Evolutionary conservation across 2,113 vertebrate species (phyloP), one percentile per base, ranked within the genome.

Genomic region (Melanerpes aurifrons): DNA sequence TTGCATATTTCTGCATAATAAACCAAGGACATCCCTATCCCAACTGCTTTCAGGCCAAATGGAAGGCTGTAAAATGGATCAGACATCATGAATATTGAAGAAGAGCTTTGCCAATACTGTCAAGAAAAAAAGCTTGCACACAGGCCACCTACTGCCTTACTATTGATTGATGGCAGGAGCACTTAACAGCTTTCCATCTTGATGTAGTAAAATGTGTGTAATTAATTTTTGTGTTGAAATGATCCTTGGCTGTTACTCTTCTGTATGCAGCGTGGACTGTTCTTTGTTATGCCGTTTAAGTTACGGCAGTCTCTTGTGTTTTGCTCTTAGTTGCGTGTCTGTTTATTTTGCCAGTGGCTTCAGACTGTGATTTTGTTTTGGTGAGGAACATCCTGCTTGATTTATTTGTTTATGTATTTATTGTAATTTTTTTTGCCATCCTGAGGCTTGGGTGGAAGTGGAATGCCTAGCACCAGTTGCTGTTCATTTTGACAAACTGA

Each of bases 181-280:
- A 4, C 35, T 94, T 86, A 31, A 77, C 84, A 80, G 20, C 58
- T 72, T 94, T 86, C 62, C 15, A 14, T 92, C 45, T 71, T 77
- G 54, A 48, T 80, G 37, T 47, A 79, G 78, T 67, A 79, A 79
- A 79, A 73, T 53, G 21, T 35, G 62, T 61, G 57, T 73, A 79
- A 59, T 70, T 76, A 69, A 62, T 82, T 12, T 67, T 87, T 74
- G 21, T 57, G 32, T 32, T 84, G n/a, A 78, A 92, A 35, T 66
- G 78, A 72, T 86, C 66, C 54, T 77, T 91, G 75, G 48, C 62
- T 75, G 6, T 64, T 93, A 50, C 32, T 70, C 10, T 50, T 82
- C 9, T 54, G 26, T 40, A 5, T 74, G 75, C 48, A 78, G 35
- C 8, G 14, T 4, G 15, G 26, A 77, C 43, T 13, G 4, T 3